Evolutionary conservation across 2,888 invertebrate species (phyloP).

Genomic region (Phragmatobia fuliginosa): DNA sequence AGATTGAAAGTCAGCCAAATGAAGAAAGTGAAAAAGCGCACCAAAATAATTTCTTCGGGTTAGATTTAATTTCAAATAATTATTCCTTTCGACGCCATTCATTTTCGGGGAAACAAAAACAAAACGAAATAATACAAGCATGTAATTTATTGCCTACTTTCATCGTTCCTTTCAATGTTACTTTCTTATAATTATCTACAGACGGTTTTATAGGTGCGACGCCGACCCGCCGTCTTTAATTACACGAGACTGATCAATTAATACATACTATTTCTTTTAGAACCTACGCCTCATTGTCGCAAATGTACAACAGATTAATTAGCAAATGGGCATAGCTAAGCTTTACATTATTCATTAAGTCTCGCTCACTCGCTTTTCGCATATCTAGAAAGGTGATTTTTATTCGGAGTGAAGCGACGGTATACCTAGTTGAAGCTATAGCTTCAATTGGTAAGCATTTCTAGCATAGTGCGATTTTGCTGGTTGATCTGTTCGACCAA

Average conservation of each 20-base stretch:
- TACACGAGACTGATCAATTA: conserved; percentile 3
- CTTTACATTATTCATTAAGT: neutral
- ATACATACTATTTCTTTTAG: conserved; percentile 4
- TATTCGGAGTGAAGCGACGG: neutral
- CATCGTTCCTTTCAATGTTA: conserved; percentile 8
- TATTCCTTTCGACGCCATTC: neutral
- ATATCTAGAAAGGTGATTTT: neutral
- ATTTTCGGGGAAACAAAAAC: neutral
- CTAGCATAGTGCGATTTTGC: neutral
- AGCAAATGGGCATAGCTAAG: neutral
- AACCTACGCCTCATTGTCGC: neutral
- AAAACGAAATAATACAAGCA: neutral
- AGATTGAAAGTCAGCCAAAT: neutral
- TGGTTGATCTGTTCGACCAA: neutral
- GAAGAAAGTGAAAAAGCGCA: neutral
- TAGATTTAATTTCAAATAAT: neutral
- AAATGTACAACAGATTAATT: neutral
- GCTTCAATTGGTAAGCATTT: neutral
- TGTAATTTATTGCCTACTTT: conserved; percentile 14
- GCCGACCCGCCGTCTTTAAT: conserved; percentile 3
- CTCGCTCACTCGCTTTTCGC: neutral
- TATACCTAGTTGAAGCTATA: too few relatives aligned
- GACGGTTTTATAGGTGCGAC: conserved; percentile 12
- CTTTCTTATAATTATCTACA: conserved; percentile 14
- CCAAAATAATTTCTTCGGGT: neutral